Evolutionary conservation across 1,140 invertebrate species (phyloP).

Genomic region (Drosophila sechellia): DNA sequence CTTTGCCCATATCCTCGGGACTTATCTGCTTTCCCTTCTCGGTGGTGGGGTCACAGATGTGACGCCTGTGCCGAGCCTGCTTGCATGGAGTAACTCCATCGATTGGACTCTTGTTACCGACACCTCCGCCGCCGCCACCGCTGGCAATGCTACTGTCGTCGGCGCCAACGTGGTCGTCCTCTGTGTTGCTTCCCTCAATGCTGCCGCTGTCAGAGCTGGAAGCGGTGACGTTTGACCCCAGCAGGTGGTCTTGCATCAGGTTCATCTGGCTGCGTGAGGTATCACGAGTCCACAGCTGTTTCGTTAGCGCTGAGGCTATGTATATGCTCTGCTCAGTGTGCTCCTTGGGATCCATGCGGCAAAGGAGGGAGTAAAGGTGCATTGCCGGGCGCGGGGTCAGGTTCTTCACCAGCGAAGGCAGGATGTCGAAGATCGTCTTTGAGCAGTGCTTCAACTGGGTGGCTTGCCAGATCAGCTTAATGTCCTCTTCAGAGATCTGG

Average conservation of each 20-base stretch:
- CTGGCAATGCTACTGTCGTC: conserved; percentile 83
- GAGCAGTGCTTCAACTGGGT: conserved; percentile 97
- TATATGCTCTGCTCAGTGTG: conserved; percentile 97
- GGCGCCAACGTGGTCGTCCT: conserved; percentile 88
- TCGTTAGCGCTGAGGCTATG: conserved; percentile 94
- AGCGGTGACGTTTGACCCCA: conserved; percentile 86
- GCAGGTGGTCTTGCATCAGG: conserved; percentile 85
- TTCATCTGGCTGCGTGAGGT: conserved; percentile 86
- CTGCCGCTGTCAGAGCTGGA: conserved; percentile 90
- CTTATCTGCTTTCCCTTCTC: conserved; percentile 67
- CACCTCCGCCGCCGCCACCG: conserved; percentile 47
- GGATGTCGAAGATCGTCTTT: conserved; percentile 95
- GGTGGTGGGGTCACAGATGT: conserved; percentile 75
- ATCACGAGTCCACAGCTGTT: conserved; percentile 94
- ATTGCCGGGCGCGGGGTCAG: conserved; percentile 93
- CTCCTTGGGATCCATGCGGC: conserved; percentile 93
- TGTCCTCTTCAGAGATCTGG: conserved; percentile 94
- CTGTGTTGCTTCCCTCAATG: conserved; percentile 91
- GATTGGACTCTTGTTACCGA: conserved; percentile 74
- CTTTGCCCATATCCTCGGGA: conserved; percentile 69
- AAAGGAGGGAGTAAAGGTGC: conserved; percentile 93
- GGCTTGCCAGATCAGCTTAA: conserved; percentile 97
- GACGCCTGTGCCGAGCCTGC: conserved; percentile 80
- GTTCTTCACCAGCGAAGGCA: conserved; percentile 95
- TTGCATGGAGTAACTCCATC: conserved; percentile 86